A percentile compares a stretch with the other conserved stretches of the same genome.
Conservation (phyloP, 2,888 invertebrate species). For the Schrankia costaestrigalis region DNA sequence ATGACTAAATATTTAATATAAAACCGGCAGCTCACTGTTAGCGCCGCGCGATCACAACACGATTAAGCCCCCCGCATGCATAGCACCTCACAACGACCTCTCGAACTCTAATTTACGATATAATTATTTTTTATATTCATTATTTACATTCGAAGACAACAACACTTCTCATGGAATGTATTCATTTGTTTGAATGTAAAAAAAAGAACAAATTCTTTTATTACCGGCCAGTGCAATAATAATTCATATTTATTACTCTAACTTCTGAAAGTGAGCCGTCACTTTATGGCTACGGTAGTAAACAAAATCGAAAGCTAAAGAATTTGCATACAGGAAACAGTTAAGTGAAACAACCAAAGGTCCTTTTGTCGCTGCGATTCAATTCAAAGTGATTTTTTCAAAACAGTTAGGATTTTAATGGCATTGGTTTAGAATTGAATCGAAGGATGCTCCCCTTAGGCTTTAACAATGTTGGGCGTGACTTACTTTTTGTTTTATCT, state of each 20-base stretch:
- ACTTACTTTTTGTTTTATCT: too few relatives aligned
- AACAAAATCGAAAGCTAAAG: constrained; percentile 49
- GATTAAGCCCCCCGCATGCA: background rate
- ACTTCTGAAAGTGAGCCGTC: constrained; percentile 18
- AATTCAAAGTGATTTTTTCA: constrained; percentile 38
- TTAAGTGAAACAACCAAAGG: constrained; percentile 32
- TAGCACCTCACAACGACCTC: constrained; percentile 1
- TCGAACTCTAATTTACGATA: constrained; percentile 3
- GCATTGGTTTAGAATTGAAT: constrained; percentile 43
- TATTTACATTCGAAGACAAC: constrained; percentile 1
- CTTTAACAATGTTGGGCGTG: constrained; percentile 7
- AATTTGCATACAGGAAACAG: constrained; percentile 65
- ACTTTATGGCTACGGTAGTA: constrained; percentile 51
- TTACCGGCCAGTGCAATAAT: background rate
- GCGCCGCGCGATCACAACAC: background rate
- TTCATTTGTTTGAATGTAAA: too few relatives aligned
- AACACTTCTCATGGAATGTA: too few relatives aligned
- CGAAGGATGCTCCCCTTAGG: constrained; percentile 25
- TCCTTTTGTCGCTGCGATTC: constrained; percentile 30
- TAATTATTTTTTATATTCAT: constrained; percentile 2
- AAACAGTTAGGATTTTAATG: constrained; percentile 29
- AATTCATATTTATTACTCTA: constrained; percentile 17
- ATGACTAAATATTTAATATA: too few relatives aligned
- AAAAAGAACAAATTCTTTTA: too few relatives aligned
- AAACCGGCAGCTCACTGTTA: constrained; percentile 2